Evolutionary conservation across 2,888 invertebrate species (phyloP), one percentile per base, ranked within the genome.

Genomic region (Luffia ferchaultella): DNA sequence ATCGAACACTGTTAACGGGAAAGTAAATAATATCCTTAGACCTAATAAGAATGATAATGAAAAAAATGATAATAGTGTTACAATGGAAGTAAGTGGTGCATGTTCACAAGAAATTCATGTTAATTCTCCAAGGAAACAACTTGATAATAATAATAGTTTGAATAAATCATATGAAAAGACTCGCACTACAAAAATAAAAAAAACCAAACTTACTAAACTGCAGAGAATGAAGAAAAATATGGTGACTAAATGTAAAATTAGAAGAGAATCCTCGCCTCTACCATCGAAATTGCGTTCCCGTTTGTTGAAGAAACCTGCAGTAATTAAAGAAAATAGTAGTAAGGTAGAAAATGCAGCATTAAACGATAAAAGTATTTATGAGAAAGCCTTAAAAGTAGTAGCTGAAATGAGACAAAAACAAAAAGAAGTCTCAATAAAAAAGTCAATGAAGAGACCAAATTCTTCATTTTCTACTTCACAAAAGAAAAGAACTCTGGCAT

Each of bases 321-420:
- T 16, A 50, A n/a, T 12, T n/a, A 20, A 9, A 40, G 16, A 46
- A 18, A 2, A 7, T 46, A 40, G 46, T 46, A 18, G 19, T 18
- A 41, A 17, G 42, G 2, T 41, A 15, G 2, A 42, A 17, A n/a
- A 17, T 15, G 15, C 18, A 16, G 16, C 16, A 43, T 45, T 20
- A 30, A 49, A 49, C 42, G 30, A 50, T 40, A 46, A 50, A 20
- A 17, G 7, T 16, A 18, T 18, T 16, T 76, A 74, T 60, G 73
- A 74, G 55, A 78, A 74, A 51, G 74, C 79, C 43, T 62, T 70
- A 1, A 68, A 65, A 62, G 58, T 76, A 41, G 68, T 77, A 63
- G 60, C 70, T 17, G 70, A 73, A 59, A 49, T 70, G 42, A 20
- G 17, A 18, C 53, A 53, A 53, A 51, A 53, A 46, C 48, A 48